Base-by-base conservation (phyloP, 1,140 invertebrate species). In the Drosophila oshimai region DNA sequence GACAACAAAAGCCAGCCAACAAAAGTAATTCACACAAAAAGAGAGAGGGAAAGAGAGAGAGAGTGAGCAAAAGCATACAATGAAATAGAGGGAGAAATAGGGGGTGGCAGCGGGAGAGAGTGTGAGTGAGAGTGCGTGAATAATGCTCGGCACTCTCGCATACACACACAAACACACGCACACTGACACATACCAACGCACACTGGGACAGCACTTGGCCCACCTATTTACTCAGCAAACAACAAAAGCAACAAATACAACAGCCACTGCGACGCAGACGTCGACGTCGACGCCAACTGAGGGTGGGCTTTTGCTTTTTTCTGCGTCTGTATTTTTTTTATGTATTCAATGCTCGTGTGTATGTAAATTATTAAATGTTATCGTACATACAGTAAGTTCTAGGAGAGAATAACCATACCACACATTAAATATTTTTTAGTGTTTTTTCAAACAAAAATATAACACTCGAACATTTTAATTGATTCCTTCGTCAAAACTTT, bases 141-240 rank as follows among this genome's bases (percentile, higher is more conserved):
- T 33, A 47, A 34, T 33, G 29, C 29, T 49, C 6, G 39, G 31
- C 17, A 24, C 58, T 64, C 34, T 60, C 46, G 58, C 26, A 74
- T 13, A 55, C 6, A 37, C 17, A 73, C 20, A 58, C 29, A 31
- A 5, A 24, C 10, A 55, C 15, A 31, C 22, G 47, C 6, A 41
- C 26, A 46, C 22, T 12, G 7, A 60, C 50, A 47, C 12, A 22
- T 17, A 57, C 41, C 12, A 44, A n/a, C 41, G 22, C 28, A 68
- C 57, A 61, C 69, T 75, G 74, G 80, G 77, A 89, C 89, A 89
- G 84, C 84, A 89, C 77, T 90, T 90, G 89, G 89, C 89, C 89
- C 89, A 90, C 89, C 89, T 89, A 89, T 77, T 84, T 89, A 81
- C 72, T 79, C 13, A 24, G 62, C 26, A 47, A 39, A 10, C 57